Conservation (phyloP, 2,113 vertebrate species). For the Prietella phreatophila region DNA sequence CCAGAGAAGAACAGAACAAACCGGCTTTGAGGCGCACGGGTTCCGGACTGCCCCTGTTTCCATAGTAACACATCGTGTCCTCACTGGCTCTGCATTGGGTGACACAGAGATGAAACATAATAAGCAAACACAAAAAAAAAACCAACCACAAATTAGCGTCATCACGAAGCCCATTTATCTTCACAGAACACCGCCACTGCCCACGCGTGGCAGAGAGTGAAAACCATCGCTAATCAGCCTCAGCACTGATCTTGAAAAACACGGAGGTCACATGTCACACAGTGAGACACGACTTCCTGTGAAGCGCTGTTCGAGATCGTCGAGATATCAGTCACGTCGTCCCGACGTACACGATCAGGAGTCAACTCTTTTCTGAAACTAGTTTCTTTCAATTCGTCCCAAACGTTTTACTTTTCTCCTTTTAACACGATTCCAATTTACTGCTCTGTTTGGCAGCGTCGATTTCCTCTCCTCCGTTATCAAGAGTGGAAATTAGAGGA, state of each 20-base stretch:
- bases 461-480: background rate
- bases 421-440: background rate
- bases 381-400: background rate
- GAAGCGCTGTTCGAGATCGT: too few relatives aligned
- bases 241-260: background rate
- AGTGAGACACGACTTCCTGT: background rate
- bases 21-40: conserved; percentile 84
- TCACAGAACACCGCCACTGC: background rate
- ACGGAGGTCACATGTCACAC: background rate
- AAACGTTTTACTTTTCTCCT: background rate
- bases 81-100: conserved; percentile 82
- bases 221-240: background rate
- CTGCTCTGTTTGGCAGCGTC: background rate
- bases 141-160: background rate
- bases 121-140: background rate
- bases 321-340: background rate
- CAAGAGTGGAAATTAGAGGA: background rate
- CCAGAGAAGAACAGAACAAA: conserved; percentile 68
- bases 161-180: background rate
- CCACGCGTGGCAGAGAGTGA: background rate
- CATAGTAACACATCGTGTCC: conserved; percentile 95
- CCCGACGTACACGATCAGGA: too few relatives aligned
- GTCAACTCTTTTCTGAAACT: too few relatives aligned
- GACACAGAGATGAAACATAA: conserved; percentile 44
- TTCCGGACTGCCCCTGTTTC: conserved; percentile 87